These are phyloP conservation scores for Melospiza georgiana DNA, from an alignment of 2,113 vertebrate species.

Conservation along the genomic window DNA sequence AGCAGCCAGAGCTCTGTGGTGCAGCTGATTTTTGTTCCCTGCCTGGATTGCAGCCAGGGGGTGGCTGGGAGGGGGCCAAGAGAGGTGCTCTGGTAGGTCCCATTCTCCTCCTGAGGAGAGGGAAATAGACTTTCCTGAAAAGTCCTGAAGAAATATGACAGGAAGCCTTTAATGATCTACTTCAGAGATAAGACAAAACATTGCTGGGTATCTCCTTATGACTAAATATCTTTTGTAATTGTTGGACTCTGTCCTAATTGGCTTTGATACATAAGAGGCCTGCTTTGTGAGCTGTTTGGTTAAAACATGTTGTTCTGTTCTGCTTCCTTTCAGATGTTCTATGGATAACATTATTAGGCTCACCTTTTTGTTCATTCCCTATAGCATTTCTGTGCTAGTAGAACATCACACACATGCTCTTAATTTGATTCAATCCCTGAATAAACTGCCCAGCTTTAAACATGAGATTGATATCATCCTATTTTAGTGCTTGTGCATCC, in stretches of 20 bases:
- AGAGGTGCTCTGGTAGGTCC: not conserved
- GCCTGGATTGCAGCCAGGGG: rapidly evolving
- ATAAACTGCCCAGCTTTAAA: not conserved
- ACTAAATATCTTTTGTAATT: conserved; percentile 62
- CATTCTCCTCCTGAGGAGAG: not conserved
- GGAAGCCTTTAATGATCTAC: conserved; percentile 50
- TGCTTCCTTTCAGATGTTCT: conserved; percentile 51
- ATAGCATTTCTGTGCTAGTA: not conserved
- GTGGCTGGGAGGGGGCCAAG: not conserved
- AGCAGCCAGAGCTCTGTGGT: not conserved
- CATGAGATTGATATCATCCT: not conserved
- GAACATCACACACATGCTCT: not conserved
- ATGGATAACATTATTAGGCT: not conserved
- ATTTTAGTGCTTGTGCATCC: not conserved
- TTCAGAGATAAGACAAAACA: conserved; percentile 27
- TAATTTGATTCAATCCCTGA: not conserved
- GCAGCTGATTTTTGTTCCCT: not conserved
- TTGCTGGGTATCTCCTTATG: conserved; percentile 42
- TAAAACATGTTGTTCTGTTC: conserved; percentile 61
- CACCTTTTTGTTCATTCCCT: conserved; percentile 40
- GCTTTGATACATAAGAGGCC: conserved; percentile 32
- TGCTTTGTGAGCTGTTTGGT: conserved; percentile 45
- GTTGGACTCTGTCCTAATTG: conserved; percentile 55
- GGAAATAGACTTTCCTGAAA: conserved; percentile 53
- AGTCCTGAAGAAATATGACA: conserved; percentile 52